phyloP scores from a whole-genome alignment of 2,888 invertebrate genomes.

The Rotaria macrura region DNA sequence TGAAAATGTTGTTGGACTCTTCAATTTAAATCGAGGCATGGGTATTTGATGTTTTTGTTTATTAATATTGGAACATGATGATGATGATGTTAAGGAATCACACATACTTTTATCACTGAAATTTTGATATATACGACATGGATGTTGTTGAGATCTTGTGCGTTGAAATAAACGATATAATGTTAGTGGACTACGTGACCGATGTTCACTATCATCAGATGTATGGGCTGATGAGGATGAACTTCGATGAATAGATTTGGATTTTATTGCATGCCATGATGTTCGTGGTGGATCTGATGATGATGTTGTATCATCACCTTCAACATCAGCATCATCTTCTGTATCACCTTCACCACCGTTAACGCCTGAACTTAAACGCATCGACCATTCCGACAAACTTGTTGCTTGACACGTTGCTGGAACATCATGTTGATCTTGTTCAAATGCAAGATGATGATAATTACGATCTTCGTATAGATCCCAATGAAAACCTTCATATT shows the following conservation, averaged over 20 bases:
- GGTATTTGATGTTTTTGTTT: not conserved
- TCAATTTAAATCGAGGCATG: not conserved
- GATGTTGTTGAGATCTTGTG: constrained; percentile 20
- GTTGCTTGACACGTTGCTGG: not conserved
- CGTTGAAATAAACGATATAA: constrained; percentile 18
- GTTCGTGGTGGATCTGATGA: not conserved
- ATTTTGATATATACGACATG: not conserved
- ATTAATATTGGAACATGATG: not conserved
- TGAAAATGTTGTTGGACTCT: constrained; percentile 1
- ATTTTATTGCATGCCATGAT: constrained; percentile 14
- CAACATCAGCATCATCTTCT: not conserved
- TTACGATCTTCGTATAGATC: constrained; percentile 6
- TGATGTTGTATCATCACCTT: constrained; percentile 6
- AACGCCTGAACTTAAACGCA: not conserved
- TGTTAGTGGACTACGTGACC: not conserved
- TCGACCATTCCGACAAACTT: constrained; percentile 4
- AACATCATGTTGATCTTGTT: not conserved
- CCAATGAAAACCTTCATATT: constrained; percentile 16
- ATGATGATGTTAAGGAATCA: constrained; percentile 11
- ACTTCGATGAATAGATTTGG: not conserved
- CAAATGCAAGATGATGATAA: not conserved
- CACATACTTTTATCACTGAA: constrained; percentile 21
- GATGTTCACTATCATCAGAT: not conserved
- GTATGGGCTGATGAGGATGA: not conserved
- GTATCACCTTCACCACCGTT: not conserved